Evolutionary conservation across 2,797 vertebrate genomes (phyloP), one percentile per base, ranked within the genome.

Genomic region (Naso thynnoides): DNA sequence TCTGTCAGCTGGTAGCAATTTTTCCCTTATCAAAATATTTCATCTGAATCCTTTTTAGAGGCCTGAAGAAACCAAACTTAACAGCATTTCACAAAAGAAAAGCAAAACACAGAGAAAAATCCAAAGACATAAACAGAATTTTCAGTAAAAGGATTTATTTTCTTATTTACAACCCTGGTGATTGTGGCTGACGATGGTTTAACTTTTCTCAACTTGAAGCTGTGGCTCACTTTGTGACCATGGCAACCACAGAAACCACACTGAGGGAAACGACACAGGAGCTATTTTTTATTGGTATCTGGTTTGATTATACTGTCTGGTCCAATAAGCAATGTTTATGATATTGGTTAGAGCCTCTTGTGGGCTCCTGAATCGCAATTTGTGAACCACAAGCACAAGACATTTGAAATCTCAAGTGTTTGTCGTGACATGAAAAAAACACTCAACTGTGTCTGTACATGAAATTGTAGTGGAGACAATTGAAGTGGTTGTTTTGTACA

Each of bases 181-280:
- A 60, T 54, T 2, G 13, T 48, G 62, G 59, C 38, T 76, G 68
- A 91, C 67, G 68, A 53, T 44, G 52, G 24, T 61, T 78, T 52
- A 84, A 85, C 74, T 86, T 87, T 83, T 78, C 61, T 68, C 47
- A 42, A 72, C 44, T 69, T 15, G 8, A 47, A 26, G 33, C 65
- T 10, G 6, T 39, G 2, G 64, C 47, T 80, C 45, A 0, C 36
- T 3, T 5, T 60, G 86, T 82, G 62, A 62, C 90, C 87, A 89
- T 91, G 71, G 85, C 79, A 88, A 89, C 88, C 53, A 42, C 60
- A 80, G 78, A 75, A 74, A 85, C 70, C 73, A 73, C 61, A 72
- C 36, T 26, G 39, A 48, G 61, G 44, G 45, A 61, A 82, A 70
- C 8, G 19, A 73, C 21, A 69, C 77, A 70, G 78, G 71, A 84